Evolutionary conservation across 2,888 invertebrate species (phyloP).

Genomic region (Rhagonycha lutea): DNA sequence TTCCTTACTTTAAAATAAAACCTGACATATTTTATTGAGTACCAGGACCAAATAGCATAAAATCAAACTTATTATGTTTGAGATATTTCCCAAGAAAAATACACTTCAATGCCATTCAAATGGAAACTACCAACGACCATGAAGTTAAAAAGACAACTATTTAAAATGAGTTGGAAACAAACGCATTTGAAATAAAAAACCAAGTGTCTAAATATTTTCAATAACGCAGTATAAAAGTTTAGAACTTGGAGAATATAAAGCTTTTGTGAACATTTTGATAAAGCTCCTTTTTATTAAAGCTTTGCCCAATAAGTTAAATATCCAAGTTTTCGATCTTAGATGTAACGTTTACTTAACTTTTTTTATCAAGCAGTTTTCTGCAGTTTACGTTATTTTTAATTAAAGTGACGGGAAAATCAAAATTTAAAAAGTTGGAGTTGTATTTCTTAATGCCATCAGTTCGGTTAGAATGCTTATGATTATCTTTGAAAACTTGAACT

Average conservation of each 20-base stretch:
- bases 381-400: neutral
- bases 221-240: neutral
- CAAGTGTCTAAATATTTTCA: neutral
- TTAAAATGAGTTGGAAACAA: too few relatives aligned
- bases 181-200: too few relatives aligned
- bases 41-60: too few relatives aligned
- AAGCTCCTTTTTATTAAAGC: neutral
- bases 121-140: too few relatives aligned
- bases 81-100: too few relatives aligned
- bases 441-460: neutral
- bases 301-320: neutral
- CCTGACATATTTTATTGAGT: too few relatives aligned
- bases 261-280: neutral
- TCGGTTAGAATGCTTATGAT: neutral
- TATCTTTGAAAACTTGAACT: constrained; percentile 1
- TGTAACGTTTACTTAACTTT: neutral
- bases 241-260: neutral
- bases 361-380: neutral
- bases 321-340: neutral
- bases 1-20: too few relatives aligned
- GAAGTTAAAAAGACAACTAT: too few relatives aligned
- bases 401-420: neutral
- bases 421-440: neutral
- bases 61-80: too few relatives aligned
- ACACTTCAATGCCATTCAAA: too few relatives aligned